Evolutionary conservation across 2,113 vertebrate genomes (phyloP).

Genomic region (Eulemur rufifrons): DNA sequence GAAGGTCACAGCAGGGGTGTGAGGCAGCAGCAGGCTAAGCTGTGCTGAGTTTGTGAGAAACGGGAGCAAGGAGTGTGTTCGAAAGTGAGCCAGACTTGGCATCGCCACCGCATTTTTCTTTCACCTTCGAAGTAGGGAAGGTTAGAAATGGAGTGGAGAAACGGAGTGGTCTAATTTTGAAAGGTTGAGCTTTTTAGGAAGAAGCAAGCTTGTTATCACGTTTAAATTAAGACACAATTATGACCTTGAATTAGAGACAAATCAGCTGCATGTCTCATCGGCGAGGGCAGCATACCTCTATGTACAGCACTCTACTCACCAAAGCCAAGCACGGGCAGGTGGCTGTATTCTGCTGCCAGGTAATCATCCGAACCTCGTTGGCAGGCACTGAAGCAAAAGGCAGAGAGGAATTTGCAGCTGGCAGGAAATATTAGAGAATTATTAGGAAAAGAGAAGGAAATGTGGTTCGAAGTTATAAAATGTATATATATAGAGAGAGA

Average conservation of each 20-base stretch:
- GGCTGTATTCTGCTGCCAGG: slow-evolving; percentile 57
- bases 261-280: slow-evolving; percentile 46
- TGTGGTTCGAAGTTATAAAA: neutral
- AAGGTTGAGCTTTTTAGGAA: slow-evolving; percentile 24
- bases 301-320: neutral
- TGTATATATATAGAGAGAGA: neutral
- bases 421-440: slow-evolving; percentile 42
- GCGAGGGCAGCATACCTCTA: neutral
- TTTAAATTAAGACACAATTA: slow-evolving; percentile 17
- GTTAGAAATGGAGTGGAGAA: slow-evolving; percentile 34
- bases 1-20: neutral
- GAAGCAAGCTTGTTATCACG: neutral
- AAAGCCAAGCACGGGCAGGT: slow-evolving; percentile 66
- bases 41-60: slow-evolving; percentile 16
- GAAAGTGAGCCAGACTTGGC: neutral
- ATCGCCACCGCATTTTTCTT: neutral
- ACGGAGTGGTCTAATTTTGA: neutral
- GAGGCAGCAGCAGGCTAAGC: neutral
- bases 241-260: slow-evolving; percentile 56
- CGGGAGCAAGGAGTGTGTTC: neutral
- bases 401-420: slow-evolving; percentile 72
- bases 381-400: slow-evolving; percentile 55
- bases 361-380: slow-evolving; percentile 64
- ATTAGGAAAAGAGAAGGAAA: slow-evolving; percentile 37
- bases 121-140: slow-evolving; percentile 59